These are phyloP conservation scores for Corythoichthys haematopterus DNA, from an alignment of 2,113 vertebrate species.

Conservation along the genomic window DNA sequence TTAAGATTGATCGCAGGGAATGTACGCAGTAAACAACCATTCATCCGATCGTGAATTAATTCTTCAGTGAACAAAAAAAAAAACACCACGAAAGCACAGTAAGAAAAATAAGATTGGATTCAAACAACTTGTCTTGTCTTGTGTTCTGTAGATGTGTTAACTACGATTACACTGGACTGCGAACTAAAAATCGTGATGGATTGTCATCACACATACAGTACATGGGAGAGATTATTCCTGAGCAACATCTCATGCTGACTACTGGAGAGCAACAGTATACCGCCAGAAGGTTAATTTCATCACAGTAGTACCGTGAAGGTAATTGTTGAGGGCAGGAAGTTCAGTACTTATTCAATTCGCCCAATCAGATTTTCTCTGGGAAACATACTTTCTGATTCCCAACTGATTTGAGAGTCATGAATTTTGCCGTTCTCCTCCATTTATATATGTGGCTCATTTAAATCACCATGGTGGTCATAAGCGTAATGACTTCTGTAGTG, in stretches of 20 bases:
- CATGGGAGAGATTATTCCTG: background rate
- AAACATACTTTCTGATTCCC: background rate
- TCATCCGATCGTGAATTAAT: too few relatives aligned
- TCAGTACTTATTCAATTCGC: slow-evolving; percentile 43
- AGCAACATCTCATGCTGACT: background rate
- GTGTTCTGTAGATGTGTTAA: too few relatives aligned
- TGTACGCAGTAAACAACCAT: too few relatives aligned
- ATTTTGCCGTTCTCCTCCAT: slow-evolving; percentile 36
- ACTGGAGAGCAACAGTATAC: background rate
- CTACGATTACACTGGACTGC: too few relatives aligned
- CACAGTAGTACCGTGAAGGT: slow-evolving; percentile 24
- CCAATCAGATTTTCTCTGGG: slow-evolving; percentile 37
- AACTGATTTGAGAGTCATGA: slow-evolving; percentile 20
- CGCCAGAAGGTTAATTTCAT: slow-evolving; percentile 25
- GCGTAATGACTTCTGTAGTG: slow-evolving; percentile 33
- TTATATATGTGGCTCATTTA: slow-evolving; percentile 50
- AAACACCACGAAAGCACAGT: too few relatives aligned
- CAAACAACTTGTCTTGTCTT: too few relatives aligned
- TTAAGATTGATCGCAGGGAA: too few relatives aligned
- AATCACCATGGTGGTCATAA: slow-evolving; percentile 46
- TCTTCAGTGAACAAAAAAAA: too few relatives aligned
- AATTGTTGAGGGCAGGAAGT: slow-evolving; percentile 40
- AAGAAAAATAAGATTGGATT: too few relatives aligned
- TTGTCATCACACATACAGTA: background rate
- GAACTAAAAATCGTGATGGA: too few relatives aligned